These are phyloP conservation scores for Plemyria rubiginata DNA, from an alignment of 2,888 invertebrate species.

Conservation along the genomic window DNA sequence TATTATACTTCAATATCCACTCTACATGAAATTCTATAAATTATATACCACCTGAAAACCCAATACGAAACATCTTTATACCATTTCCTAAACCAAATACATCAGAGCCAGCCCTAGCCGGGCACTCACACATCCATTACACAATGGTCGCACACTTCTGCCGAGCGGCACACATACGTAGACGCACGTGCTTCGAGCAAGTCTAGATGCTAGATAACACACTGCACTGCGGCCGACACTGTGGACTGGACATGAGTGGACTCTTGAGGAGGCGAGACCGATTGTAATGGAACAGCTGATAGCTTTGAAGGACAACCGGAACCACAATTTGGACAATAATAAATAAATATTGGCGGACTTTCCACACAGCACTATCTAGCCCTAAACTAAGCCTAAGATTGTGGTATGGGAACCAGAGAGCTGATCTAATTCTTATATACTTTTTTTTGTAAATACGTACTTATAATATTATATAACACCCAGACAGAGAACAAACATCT, in stretches of 20 bases:
- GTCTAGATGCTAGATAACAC: slow-evolving; percentile 39
- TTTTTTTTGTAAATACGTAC: no score
- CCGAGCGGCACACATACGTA: slow-evolving; percentile 22
- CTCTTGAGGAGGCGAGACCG: slow-evolving; percentile 24
- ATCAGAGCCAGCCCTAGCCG: slow-evolving; percentile 25
- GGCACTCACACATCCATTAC: slow-evolving; percentile 23
- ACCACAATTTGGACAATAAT: neutral
- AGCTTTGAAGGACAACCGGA: slow-evolving; percentile 21
- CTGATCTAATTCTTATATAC: no score
- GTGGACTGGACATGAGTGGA: slow-evolving; percentile 25
- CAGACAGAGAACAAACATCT: no score
- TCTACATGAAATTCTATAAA: no score
- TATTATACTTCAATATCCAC: no score
- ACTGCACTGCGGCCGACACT: neutral
- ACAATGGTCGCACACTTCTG: neutral
- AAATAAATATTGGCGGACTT: no score
- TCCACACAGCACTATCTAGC: no score
- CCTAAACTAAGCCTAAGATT: no score
- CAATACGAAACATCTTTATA: neutral
- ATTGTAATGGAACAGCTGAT: slow-evolving; percentile 24
- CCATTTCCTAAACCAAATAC: neutral
- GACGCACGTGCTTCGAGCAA: slow-evolving; percentile 41
- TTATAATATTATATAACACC: no score
- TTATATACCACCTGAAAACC: no score
- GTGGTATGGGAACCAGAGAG: no score